Evolutionary conservation across 2,888 invertebrate genomes (phyloP), one percentile per base, ranked within the genome.

Genomic region (Erebia aethiops): DNA sequence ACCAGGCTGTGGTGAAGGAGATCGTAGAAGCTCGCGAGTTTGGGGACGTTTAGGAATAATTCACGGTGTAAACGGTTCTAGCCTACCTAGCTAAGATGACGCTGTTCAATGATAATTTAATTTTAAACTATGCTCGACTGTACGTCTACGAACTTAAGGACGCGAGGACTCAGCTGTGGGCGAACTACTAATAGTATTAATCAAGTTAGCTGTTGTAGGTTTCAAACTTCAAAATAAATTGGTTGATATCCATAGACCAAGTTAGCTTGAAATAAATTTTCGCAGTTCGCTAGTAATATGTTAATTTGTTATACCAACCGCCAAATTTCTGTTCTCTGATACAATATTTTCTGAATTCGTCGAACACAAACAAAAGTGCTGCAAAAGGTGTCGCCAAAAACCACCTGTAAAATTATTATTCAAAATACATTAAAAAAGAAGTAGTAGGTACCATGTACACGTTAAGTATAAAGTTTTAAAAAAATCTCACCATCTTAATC

Each of bases 321-420:
- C 81, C 74, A 73, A 89, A 88, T 41, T 81, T 77, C 35, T 80
- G 71, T 74, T 78, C 82, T 76, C 97, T 94, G 69, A 97, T 94
- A 75, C 95, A 94, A 78, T 94, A 95, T 82, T 96, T 95, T 78
- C 97, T 93, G 57, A 94, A 87, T 88, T 97, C 97, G 78, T 97
- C 97, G 80, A 96, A 97, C 43, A 92, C 82, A 86, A 97, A 95
- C 86, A 97, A 95, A 58, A 95, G 84, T n/a, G 94, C 74, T 64
- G 95, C 94, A 87, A 97, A 96, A 14, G 97, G 97, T 72, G 97
- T 77, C 46, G 95, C 95, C 62, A 96, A 95, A 82, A 96, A 94
- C 95, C 96, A 97, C 97, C 97, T 93, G 75, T 16, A 73, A 75
- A 56, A 65, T 21, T 13, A 21, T 43, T 60, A 4, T 60, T 16